phyloP scores from a whole-genome alignment of 2,113 vertebrate species.

The Quiscalus mexicanus region DNA sequence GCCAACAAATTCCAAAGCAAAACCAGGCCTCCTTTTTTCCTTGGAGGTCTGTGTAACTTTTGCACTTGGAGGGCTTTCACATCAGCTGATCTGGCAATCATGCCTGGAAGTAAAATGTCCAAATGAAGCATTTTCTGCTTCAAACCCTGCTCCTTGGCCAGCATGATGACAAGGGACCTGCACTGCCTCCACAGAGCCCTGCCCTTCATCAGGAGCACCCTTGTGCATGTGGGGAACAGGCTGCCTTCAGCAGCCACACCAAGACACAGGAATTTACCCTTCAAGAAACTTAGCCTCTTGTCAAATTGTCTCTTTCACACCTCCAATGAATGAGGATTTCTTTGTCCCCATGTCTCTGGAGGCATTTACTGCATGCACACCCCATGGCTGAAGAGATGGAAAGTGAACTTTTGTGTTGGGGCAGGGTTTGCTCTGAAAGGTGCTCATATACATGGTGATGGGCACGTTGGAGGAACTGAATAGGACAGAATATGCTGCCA shows the following conservation, averaged over 20 bases:
- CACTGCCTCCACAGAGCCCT: background rate
- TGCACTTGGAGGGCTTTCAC: background rate
- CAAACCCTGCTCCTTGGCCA: background rate
- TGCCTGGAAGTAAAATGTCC: background rate
- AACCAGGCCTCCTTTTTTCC: background rate
- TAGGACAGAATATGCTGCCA: background rate
- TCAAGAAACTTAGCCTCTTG: background rate
- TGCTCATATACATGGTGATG: background rate
- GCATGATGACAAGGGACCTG: background rate
- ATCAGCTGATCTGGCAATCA: background rate
- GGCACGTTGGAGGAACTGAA: background rate
- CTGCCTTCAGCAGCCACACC: background rate
- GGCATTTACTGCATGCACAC: background rate
- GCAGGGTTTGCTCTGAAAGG: background rate
- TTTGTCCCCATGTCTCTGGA: background rate
- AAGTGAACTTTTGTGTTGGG: background rate
- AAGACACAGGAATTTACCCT: background rate
- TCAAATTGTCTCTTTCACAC: background rate
- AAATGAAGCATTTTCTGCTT: background rate
- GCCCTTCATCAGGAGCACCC: background rate
- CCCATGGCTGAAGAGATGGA: background rate
- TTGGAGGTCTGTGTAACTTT: background rate
- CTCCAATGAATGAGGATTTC: background rate
- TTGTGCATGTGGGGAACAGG: background rate
- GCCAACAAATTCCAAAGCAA: background rate